Evolutionary conservation across 2,888 invertebrate genomes (phyloP).

Genomic region (Idaea aversata): DNA sequence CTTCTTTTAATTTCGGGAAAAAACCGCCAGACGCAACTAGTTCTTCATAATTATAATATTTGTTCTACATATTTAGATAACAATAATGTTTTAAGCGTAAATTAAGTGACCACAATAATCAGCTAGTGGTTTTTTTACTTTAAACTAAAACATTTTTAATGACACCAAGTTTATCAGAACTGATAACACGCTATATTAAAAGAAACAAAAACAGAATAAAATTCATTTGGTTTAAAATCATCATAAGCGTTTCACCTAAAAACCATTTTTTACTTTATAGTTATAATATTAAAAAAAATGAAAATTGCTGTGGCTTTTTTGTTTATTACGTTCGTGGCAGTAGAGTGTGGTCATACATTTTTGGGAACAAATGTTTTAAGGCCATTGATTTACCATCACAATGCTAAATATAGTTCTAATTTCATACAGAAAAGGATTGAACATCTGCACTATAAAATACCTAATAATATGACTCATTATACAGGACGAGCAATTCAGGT

Average conservation of each 20-base stretch:
- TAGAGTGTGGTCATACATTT: constrained; percentile 53
- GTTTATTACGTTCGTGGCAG: constrained; percentile 37
- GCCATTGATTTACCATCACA: constrained; percentile 42
- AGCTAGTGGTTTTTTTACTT: background rate
- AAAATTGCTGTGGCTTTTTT: constrained; percentile 22
- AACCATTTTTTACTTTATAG: no score
- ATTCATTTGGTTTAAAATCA: background rate
- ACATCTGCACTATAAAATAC: constrained; percentile 42
- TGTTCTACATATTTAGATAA: background rate
- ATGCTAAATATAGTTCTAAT: constrained; percentile 35
- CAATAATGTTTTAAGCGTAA: background rate
- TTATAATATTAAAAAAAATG: background rate
- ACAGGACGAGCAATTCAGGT: constrained; percentile 49
- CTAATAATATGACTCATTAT: constrained; percentile 24
- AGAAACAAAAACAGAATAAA: background rate
- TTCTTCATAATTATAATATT: background rate
- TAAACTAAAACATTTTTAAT: background rate
- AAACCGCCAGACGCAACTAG: background rate
- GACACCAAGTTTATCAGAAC: background rate
- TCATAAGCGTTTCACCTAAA: background rate
- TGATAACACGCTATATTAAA: background rate
- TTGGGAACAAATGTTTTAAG: constrained; percentile 52
- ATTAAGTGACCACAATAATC: background rate
- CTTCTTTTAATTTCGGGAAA: background rate
- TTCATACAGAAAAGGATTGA: constrained; percentile 55